Conservation (phyloP, 2,888 invertebrate genomes). For the Sphaerophoria rueppellii region DNA sequence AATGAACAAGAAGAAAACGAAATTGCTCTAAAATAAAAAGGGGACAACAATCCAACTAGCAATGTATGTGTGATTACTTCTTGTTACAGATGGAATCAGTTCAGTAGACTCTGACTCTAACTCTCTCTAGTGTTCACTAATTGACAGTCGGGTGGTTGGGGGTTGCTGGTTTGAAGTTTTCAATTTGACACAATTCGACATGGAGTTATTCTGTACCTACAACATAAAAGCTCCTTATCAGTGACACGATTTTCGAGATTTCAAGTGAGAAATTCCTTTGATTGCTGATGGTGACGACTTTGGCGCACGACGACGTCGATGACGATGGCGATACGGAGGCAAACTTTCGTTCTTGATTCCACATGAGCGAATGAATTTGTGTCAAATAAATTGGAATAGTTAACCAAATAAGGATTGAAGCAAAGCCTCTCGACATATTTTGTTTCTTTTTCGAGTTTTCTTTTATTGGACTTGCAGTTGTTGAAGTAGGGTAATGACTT, state of each 20-base stretch:
- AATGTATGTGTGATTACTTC: slow-evolving; percentile 49
- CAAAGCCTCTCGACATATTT: slow-evolving; percentile 44
- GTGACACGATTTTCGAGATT: slow-evolving; percentile 66
- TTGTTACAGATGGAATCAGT: slow-evolving; percentile 32
- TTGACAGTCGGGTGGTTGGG: slow-evolving; percentile 34
- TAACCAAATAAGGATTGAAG: slow-evolving; percentile 48
- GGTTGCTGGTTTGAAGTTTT: slow-evolving; percentile 10
- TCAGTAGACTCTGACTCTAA: neutral
- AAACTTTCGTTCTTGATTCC: slow-evolving; percentile 60
- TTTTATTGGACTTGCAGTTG: slow-evolving; percentile 46
- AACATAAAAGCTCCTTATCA: slow-evolving; percentile 45
- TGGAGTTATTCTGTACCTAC: neutral
- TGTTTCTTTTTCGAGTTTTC: neutral
- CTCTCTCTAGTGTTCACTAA: slow-evolving; percentile 31
- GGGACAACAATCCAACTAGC: slow-evolving; percentile 52
- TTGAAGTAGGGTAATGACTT: slow-evolving; percentile 50
- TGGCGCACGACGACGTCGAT: slow-evolving; percentile 1
- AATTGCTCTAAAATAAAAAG: neutral
- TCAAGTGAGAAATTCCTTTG: slow-evolving; percentile 68
- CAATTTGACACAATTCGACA: slow-evolving; percentile 51
- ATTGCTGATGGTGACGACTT: slow-evolving; percentile 34
- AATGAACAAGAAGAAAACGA: slow-evolving; percentile 11
- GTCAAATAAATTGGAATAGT: slow-evolving; percentile 67
- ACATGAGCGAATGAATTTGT: slow-evolving; percentile 60
- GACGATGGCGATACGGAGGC: neutral